A percentile compares a stretch with the other conserved stretches of the same genome.
Evolutionary conservation across 2,888 invertebrate genomes (phyloP).

Genomic region (Augiades crinisus): DNA sequence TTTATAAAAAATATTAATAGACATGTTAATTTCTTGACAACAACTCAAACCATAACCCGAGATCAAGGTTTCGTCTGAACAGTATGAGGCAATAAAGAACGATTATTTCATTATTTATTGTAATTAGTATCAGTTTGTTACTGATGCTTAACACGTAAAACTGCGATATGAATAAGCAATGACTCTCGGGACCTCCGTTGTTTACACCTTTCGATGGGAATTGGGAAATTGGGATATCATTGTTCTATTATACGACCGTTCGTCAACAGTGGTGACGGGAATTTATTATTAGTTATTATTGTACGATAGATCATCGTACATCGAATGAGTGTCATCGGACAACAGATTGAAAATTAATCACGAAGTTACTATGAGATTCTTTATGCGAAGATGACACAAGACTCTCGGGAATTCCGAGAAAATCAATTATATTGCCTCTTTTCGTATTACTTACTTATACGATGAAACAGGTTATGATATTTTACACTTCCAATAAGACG

Average conservation of each 20-base stretch:
- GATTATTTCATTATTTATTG: neutral
- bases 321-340: neutral
- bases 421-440: conserved; percentile 14
- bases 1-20: too few species aligned
- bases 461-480: conserved; percentile 23
- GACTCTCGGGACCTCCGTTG: conserved; percentile 40
- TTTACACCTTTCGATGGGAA: conserved; percentile 72
- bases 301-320: conserved; percentile 8
- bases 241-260: conserved; percentile 13
- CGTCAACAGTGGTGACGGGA: conserved; percentile 1
- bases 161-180: conserved; percentile 39
- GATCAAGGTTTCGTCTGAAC: too few species aligned
- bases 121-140: conserved; percentile 12
- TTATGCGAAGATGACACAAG: neutral
- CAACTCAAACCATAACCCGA: too few species aligned
- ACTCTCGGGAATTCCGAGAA: conserved; percentile 10
- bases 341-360: conserved; percentile 33
- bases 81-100: too few species aligned
- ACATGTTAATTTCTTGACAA: too few species aligned
- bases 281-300: conserved; percentile 18
- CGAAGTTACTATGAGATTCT: conserved; percentile 2
- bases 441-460: conserved; percentile 13
- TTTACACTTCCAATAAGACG: conserved; percentile 53
- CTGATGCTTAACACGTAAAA: conserved; percentile 31
- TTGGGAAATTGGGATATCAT: conserved; percentile 35